Evolutionary conservation across 2,797 vertebrate species (phyloP).

Genomic region (Gila robusta): DNA sequence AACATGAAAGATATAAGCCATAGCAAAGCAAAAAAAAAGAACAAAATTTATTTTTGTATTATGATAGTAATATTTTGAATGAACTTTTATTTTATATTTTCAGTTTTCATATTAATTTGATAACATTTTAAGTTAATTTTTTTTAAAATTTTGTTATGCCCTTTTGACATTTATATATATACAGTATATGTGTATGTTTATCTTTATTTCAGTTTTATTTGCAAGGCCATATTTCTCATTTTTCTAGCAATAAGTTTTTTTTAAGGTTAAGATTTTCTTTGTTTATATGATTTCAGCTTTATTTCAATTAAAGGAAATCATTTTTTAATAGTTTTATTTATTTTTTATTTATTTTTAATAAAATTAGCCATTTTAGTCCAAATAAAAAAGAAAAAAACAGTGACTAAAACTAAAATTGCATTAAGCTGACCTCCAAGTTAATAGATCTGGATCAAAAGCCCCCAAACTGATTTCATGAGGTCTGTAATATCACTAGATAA

Average conservation of each 20-base stretch:
- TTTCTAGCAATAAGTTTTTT: not conserved
- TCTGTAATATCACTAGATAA: slow-evolving; percentile 15
- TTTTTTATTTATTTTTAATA: no score
- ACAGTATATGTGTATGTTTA: not conserved
- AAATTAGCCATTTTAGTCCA: not conserved
- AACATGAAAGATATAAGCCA: not conserved
- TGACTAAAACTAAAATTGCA: not conserved
- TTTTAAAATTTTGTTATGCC: not conserved
- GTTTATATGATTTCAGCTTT: not conserved
- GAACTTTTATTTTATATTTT: not conserved
- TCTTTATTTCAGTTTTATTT: not conserved
- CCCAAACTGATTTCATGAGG: slow-evolving; percentile 2
- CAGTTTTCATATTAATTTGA: no score
- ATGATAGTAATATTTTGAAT: not conserved
- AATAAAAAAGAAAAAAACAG: not conserved
- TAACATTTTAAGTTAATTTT: not conserved
- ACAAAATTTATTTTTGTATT: not conserved
- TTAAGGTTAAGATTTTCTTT: no score
- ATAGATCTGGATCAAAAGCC: slow-evolving; percentile 16
- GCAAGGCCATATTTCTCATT: not conserved
- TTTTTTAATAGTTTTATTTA: not conserved
- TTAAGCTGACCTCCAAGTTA: not conserved
- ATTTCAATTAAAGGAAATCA: not conserved
- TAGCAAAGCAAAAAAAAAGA: no score
- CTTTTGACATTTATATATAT: not conserved